Evolutionary conservation across 2,797 vertebrate species (phyloP), one percentile per base, ranked within the genome.

Genomic region (Pseudomugil gertrudae): DNA sequence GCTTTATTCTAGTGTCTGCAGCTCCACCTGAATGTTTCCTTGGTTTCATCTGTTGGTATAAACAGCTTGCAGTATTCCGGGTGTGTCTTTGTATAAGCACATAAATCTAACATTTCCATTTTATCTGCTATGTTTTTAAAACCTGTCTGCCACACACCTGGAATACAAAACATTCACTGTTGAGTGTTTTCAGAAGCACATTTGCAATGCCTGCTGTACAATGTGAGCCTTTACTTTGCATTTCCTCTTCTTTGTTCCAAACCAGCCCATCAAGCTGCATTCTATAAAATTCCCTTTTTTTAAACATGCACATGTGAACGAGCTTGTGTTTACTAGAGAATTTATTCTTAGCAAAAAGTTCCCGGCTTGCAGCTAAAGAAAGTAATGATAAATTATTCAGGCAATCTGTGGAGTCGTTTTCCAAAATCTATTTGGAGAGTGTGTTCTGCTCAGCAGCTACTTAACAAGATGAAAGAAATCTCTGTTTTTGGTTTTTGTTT

Each of bases 271-370:
- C 43, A 45, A 3, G 43, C 43, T 45, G 19, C 43, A 45, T n/a
- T 45, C 43, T 43, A n/a, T 43, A 43, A 43, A 43, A 43, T 43
- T 43, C 76, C 67, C 70, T 57, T 54, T 55, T 72, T 66, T 80
- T 67, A 76, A 78, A 80, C 71, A 64, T 78, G 60, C 72, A 63
- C 79, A 87, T 86, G 75, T 87, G 66, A 89, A 85, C 84, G 81
- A 79, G 71, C 66, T 47, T 1, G 27, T 84, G 82, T 89, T 90
- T 89, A 84, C 84, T 77, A 71, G 64, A 74, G 57, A 74, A 81
- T 88, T 87, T 87, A 88, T 85, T 90, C 79, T 81, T 88, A 85
- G 87, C 80, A 72, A 66, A 70, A 75, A 81, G 63, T 71, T 84
- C 65, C 77, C 77, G 57, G 72, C 30, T 74, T 78, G 74, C 79